Base-by-base conservation (phyloP, 2,113 vertebrate species). In the Chauna torquata region DNA sequence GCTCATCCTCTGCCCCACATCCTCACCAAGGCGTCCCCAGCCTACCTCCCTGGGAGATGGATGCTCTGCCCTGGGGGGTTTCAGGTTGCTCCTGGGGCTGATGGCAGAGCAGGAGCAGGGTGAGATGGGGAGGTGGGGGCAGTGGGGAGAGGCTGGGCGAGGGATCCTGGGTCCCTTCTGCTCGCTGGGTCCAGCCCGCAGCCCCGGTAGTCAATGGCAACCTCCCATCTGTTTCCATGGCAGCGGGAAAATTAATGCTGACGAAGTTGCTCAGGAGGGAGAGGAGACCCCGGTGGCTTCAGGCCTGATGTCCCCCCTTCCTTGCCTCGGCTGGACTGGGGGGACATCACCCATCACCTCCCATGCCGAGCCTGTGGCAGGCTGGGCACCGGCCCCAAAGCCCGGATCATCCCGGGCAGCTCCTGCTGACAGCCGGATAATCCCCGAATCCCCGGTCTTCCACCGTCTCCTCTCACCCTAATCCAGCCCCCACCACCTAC, bases 141-240 rank as follows among this genome's bases (percentile, higher is more conserved):
- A 11, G 28, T 32, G 55, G 45, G 50, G 38, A 34, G 34, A 55
- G 49, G 18, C 50, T 36, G 68, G 40, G 6, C 36, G 85, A 66
- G 47, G 54, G 17, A 68, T 54, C 45, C 58, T 28, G 40, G 17
- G 7, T 47, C 58, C 52, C 44, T 59, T 65, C 84, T 71, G 84
- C 55, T 82, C 76, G 57, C 75, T 52, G 62, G 5, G 75, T 92
- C 94, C 90, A 69, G 65, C 93, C 65, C 1, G 15, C 82, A 90
- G 76, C 87, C 61, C 65, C 0, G 4, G 89, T 96, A 89, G 96
- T 89, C 96, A 96, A 76, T 82, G 81, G 84, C 94, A 97, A 96
- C 94, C 91, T 96, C 77, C 65, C 3, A 4, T 45, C 0, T 1
- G 96, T 96, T 97, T 89, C 96, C 89, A 96, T 95, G 93, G 94